Evolutionary conservation across 1,140 invertebrate genomes (phyloP), one percentile per base, ranked within the genome.

Genomic region (Heliconius eleuchia): DNA sequence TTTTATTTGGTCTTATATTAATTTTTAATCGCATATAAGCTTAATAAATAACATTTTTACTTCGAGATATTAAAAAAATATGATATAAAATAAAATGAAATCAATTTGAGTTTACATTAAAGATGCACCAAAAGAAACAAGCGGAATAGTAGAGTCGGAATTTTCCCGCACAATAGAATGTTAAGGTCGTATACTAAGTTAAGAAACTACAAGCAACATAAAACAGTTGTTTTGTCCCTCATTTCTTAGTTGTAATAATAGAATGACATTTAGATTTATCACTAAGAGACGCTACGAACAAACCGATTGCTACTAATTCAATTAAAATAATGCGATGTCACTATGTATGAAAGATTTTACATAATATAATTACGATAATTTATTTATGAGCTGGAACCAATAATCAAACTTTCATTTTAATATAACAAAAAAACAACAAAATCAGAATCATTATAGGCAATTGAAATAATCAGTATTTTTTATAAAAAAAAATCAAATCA

Each of bases 211-310:
- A 74, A 23, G 34, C n/a, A 73, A 76, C 50, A 37, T 27, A 73
- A 42, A 70, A 46, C 79, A 70, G 71, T 72, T 82, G 77, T 85
- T 83, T 83, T 80, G 76, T 76, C 83, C 84, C 81, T 78, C 80
- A 76, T 80, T 81, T 78, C 74, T 78, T 16, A 66, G 60, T 66
- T 0, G 9, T 66, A 66, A 66, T 66, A 66, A 66, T 66, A 66
- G 60, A 66, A 3, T 66, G 60, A 66, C 60, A 66, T 66, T 66
- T 66, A 66, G 60, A 66, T 66, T 66, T 66, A 66, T 66, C 60
- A 16, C 23, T 66, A 66, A 66, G 60, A 66, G 60, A 66, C 23
- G 60, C 60, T 66, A 27, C 60, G 23, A 9, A 66, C 23, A 66
- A 30, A 27, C 60, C 60, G 19, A 23, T 19, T 13, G 23, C 23